phyloP scores from a whole-genome alignment of 1,140 invertebrate species.

The Myzus persicae region DNA sequence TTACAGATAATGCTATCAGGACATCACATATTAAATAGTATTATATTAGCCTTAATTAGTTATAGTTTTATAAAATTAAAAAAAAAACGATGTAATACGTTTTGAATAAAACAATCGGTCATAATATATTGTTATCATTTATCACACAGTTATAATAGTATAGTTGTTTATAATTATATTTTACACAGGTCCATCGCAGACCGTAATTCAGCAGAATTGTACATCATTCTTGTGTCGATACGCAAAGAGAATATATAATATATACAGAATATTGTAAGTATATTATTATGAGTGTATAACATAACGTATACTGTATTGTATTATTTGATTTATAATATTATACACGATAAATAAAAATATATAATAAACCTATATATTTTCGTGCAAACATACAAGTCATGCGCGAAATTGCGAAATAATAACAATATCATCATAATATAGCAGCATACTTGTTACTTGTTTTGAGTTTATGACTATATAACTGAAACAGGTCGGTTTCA shows the following conservation, averaged over 20 bases:
- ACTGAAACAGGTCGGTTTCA: background rate
- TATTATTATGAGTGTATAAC: no score
- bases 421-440: no score
- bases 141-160: background rate
- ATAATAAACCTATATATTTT: background rate
- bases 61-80: background rate
- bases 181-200: background rate
- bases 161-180: background rate
- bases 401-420: background rate
- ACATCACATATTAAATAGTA: background rate
- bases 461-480: background rate
- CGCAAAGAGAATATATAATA: background rate
- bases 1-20: background rate
- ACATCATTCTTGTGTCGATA: background rate
- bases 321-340: background rate
- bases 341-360: background rate
- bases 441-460: background rate
- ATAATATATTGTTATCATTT: no score
- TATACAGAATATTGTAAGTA: background rate
- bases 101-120: background rate
- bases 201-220: background rate
- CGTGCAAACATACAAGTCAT: background rate
- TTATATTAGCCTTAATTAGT: background rate
- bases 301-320: background rate
- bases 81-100: background rate